These are phyloP conservation scores for Agrenia bidenticulata DNA, from an alignment of 2,888 invertebrate species.

Conservation along the genomic window DNA sequence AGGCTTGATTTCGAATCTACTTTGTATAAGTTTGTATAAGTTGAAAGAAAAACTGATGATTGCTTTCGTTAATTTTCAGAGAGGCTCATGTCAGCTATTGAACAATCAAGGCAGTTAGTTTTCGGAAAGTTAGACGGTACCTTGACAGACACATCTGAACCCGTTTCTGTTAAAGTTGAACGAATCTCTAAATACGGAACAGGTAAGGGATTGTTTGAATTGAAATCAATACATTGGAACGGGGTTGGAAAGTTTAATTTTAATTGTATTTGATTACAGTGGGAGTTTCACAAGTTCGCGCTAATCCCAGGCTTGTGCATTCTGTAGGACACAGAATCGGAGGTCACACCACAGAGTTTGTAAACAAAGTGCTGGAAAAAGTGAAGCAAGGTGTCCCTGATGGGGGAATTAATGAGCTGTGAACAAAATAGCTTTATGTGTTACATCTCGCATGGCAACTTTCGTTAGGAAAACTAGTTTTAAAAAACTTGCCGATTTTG, in stretches of 20 bases:
- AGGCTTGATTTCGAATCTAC: not conserved
- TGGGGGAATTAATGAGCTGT: conserved; percentile 75
- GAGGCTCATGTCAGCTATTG: conserved; percentile 74
- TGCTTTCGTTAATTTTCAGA: conserved; percentile 61
- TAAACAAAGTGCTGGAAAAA: conserved; percentile 86
- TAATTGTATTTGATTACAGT: conserved; percentile 1
- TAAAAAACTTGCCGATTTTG: too few species aligned
- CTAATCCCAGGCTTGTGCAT: conserved; percentile 4
- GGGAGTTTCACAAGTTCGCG: conserved; percentile 1
- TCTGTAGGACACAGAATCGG: conserved; percentile 78
- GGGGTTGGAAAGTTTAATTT: not conserved
- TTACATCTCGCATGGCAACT: conserved; percentile 3
- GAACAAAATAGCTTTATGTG: conserved; percentile 51
- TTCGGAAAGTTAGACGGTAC: conserved; percentile 65
- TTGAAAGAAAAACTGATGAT: not conserved
- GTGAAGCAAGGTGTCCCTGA: conserved; percentile 75
- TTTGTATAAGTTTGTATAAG: not conserved
- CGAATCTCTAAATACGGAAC: conserved; percentile 69
- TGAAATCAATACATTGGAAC: conserved; percentile 5
- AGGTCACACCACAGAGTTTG: conserved; percentile 88
- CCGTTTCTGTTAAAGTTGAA: conserved; percentile 68
- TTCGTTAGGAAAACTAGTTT: not conserved
- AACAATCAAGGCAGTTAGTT: conserved; percentile 73
- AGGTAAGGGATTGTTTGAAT: conserved; percentile 62
- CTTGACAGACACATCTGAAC: conserved; percentile 65